Base-by-base conservation (phyloP, 2,797 vertebrate species). In the Streptopelia turtur region DNA sequence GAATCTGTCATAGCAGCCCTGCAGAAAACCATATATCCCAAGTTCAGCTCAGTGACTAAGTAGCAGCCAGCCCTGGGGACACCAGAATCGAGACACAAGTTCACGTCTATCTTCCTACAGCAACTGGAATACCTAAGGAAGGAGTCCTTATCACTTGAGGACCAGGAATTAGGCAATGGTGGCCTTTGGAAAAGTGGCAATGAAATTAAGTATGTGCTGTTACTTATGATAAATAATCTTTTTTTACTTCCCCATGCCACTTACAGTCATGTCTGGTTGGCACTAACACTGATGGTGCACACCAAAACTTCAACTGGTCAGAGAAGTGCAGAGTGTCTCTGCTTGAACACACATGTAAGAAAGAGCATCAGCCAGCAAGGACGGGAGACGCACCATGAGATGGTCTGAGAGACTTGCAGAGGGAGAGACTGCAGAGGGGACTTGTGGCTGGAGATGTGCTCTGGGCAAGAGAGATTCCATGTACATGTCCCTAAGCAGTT, bases 201-300 rank as follows among this genome's bases (percentile, higher is more conserved):
- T 33, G 12, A 68, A 75, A 82, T 56, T 23, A 64, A 31, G 6
- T 50, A 55, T 20, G 11, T 35, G 7, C 9, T 70, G 31, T 57
- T 71, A 74, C 4, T 4, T 65, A 31, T 5, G 17, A 52, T 23
- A 79, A 72, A 60, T 43, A 43, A 41, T 52, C 45, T 50, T 27
- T 60, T 35, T 74, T 77, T 81, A 70, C 12, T 76, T 68, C 23
- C 10, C 41, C 0, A 1, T 18, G 41, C 9, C 1, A 1, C 33
- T 18, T 35, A 33, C 8, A 39, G 10, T 57, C 21, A 6, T 0
- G 5, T 16, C 50, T 15, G 1, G 0, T 16, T 41, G 41, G 41
- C 74, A 68, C n/a, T 20, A 37, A 83, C 43, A 53, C 24, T 1
- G 2, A 8, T 1, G 13, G 4, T 2, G 5, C 1, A 6, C n/a